phyloP scores from a whole-genome alignment of 2,113 vertebrate species.

The Etia nguti region DNA sequence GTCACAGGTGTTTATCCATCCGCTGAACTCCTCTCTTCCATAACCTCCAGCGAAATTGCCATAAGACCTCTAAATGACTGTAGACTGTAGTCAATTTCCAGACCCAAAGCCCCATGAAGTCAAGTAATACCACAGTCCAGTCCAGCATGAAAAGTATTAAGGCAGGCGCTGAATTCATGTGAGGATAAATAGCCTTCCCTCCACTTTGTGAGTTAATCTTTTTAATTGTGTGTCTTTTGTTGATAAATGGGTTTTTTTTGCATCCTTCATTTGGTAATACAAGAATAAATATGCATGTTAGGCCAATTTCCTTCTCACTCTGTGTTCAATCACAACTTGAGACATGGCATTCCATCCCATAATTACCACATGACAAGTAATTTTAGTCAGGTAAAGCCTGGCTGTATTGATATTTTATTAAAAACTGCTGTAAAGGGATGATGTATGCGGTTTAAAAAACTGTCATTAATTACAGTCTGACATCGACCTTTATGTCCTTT shows the following conservation, averaged over 20 bases:
- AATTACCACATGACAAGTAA: slow-evolving; percentile 39
- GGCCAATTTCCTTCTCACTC: not conserved
- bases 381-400: slow-evolving; percentile 9
- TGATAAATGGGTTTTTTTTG: not conserved
- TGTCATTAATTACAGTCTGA: slow-evolving; percentile 1
- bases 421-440: not conserved
- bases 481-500: not conserved
- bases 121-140: slow-evolving; percentile 44
- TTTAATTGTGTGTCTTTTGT: slow-evolving; percentile 44
- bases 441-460: slow-evolving; percentile 20
- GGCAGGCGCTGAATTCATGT: slow-evolving; percentile 28
- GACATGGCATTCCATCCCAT: slow-evolving; percentile 10
- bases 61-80: slow-evolving; percentile 60
- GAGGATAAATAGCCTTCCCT: slow-evolving; percentile 28
- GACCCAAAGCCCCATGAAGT: slow-evolving; percentile 61
- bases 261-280: slow-evolving; percentile 6
- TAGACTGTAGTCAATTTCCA: slow-evolving; percentile 66
- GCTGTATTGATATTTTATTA: not conserved
- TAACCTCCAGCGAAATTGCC: slow-evolving; percentile 61
- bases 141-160: slow-evolving; percentile 52
- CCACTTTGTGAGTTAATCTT: slow-evolving; percentile 27
- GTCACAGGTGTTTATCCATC: slow-evolving; percentile 66
- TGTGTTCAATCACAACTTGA: slow-evolving; percentile 17
- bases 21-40: slow-evolving; percentile 56
- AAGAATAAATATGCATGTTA: not conserved